Evolutionary conservation across 2,113 vertebrate genomes (phyloP), one percentile per base, ranked within the genome.

Genomic region (Grammomys dolichurus): DNA sequence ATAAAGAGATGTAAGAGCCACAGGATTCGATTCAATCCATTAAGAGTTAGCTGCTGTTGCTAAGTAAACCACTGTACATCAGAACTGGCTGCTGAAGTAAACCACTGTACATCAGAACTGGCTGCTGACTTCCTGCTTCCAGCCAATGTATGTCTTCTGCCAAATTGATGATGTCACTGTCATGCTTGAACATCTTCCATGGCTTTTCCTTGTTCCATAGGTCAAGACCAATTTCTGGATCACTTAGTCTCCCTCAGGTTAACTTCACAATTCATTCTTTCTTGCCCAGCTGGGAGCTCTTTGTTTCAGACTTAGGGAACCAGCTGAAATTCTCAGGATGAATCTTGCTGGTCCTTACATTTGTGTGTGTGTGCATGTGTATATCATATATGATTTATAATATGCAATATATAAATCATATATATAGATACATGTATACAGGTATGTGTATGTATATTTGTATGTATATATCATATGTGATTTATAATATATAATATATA

Each of bases 51-150:
- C 63, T 84, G 43, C 46, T 85, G 8, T 33, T 75, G 33, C 28
- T 90, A 69, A 67, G 56, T 69, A 40, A 40, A 40, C 40, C 40
- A 40, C 40, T 40, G 40, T 40, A 40, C 40, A 40, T 40, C 40
- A 40, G 40, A 40, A 40, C 40, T 40, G 40, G 40, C 40, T 40
- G 40, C 40, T 40, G 40, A 40, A 40, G 40, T 40, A 72, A 58
- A 89, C 36, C 92, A 73, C 31, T 20, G 20, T 19, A 75, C 56
- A 92, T 56, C 14, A 84, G 56, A 73, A 60, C 26, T 6, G 40
- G 46, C 73, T 67, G 95, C 56, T 4, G 72, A 56, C 60, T 89
- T 60, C 70, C 95, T 65, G 24, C 48, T 97, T 75, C 75, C 40
- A 92, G 82, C 17, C 43, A 69, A 0, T 51, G 22, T 28, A 36